Percentiles rank a stretch among this genome's conserved stretches.
These are phyloP conservation scores for Beris morrisii DNA, from an alignment of 2,888 invertebrate species.

Conservation along the genomic window DNA sequence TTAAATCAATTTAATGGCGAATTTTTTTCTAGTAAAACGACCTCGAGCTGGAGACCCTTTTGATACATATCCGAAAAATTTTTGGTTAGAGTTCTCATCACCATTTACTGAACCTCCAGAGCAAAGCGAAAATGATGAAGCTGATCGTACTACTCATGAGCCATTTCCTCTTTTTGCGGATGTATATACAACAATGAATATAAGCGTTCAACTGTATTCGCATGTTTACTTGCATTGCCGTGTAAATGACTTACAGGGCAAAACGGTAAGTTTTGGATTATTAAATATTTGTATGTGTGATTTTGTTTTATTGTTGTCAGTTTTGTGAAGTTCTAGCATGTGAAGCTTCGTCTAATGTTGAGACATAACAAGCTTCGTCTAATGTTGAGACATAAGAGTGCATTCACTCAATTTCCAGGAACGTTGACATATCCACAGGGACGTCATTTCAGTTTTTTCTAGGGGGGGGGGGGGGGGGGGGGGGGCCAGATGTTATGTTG, in stretches of 20 bases:
- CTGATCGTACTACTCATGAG: slow-evolving; percentile 63
- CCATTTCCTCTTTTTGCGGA: slow-evolving; percentile 75
- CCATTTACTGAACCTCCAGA: slow-evolving; percentile 56
- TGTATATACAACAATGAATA: slow-evolving; percentile 62
- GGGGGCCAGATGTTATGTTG: no score
- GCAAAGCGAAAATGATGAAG: slow-evolving; percentile 52
- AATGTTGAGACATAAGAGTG: no score
- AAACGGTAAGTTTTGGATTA: slow-evolving; percentile 60
- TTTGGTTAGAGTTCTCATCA: slow-evolving; percentile 57
- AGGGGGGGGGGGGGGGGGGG: no score
- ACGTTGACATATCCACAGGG: no score
- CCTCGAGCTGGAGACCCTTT: slow-evolving; percentile 56
- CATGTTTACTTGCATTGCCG: slow-evolving; percentile 68
- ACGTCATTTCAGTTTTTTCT: no score
- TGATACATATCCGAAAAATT: slow-evolving; percentile 56
- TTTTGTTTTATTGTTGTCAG: no score
- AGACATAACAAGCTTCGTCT: no score
- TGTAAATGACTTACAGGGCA: slow-evolving; percentile 70
- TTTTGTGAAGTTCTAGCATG: no score
- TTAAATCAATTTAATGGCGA: no score
- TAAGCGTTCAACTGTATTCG: slow-evolving; percentile 68
- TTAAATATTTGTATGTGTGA: no score
- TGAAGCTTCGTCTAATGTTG: no score
- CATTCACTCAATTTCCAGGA: no score
- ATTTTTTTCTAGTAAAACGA: slow-evolving; percentile 49